Percentiles rank a stretch among this genome's conserved stretches.
These are phyloP conservation scores for Amblyopsis hoosieri DNA, from an alignment of 2,797 vertebrate species.

Conservation along the genomic window DNA sequence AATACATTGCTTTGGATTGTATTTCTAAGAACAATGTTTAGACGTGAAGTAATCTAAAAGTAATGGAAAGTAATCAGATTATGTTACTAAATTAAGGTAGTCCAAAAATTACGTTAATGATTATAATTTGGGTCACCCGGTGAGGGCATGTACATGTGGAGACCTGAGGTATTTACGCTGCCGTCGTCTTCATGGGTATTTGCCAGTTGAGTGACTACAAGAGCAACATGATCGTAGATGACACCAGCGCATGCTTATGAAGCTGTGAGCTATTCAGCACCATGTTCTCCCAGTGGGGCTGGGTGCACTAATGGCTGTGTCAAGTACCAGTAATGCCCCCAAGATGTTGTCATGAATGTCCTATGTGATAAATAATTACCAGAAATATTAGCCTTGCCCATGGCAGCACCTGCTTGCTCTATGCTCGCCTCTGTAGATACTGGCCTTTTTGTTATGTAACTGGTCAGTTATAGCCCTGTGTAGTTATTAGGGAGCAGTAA, in stretches of 20 bases:
- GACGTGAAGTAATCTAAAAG: too few relatives aligned
- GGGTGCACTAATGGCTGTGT: background rate
- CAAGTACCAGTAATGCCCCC: slow-evolving; percentile 31
- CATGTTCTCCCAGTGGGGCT: slow-evolving; percentile 3
- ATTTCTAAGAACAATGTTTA: too few relatives aligned
- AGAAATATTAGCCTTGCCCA: slow-evolving; percentile 42
- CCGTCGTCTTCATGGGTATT: slow-evolving; percentile 4
- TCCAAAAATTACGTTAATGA: too few relatives aligned
- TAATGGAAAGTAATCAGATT: background rate
- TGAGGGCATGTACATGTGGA: background rate
- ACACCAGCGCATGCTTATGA: slow-evolving; percentile 14
- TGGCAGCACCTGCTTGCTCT: slow-evolving; percentile 16
- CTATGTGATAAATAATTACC: slow-evolving; percentile 60
- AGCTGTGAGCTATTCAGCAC: slow-evolving; percentile 6
- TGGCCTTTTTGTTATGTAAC: slow-evolving; percentile 7
- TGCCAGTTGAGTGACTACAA: slow-evolving; percentile 10
- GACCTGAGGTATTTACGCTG: background rate
- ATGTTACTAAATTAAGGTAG: too few relatives aligned
- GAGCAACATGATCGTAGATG: slow-evolving; percentile 4
- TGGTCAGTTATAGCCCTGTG: slow-evolving; percentile 3
- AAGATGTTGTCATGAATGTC: slow-evolving; percentile 26
- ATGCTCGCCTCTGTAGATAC: slow-evolving; percentile 29
- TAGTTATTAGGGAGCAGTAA: background rate
- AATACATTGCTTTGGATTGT: too few relatives aligned
- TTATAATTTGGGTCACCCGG: background rate